Evolutionary conservation across 1,140 invertebrate species (phyloP).

Genomic region (Orius laevigatus): DNA sequence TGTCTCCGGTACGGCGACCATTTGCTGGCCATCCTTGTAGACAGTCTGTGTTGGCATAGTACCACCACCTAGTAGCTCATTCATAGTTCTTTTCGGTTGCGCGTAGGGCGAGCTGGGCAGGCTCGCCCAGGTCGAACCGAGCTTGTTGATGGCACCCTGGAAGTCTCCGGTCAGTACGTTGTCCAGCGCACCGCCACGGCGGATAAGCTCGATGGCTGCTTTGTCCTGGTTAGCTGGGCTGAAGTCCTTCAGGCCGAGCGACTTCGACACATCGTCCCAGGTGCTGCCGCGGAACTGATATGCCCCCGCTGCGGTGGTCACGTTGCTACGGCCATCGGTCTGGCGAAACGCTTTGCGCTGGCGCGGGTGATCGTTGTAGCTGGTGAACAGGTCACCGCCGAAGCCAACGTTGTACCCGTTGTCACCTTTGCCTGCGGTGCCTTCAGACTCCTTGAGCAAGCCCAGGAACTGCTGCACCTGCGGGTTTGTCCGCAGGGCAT

Average conservation of each 20-base stretch:
- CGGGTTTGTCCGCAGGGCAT: not conserved
- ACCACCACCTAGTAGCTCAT: not conserved
- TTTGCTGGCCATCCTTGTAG: not conserved
- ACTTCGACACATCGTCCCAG: too few relatives aligned
- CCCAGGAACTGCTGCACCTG: not conserved
- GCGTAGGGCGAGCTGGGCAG: not conserved
- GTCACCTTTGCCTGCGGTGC: not conserved
- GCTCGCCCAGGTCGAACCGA: not conserved
- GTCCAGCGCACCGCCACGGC: not conserved
- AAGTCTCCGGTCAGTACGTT: not conserved
- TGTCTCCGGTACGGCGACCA: not conserved
- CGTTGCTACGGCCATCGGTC: too few relatives aligned
- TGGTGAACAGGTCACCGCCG: not conserved
- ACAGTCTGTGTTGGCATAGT: not conserved
- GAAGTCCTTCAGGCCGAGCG: too few relatives aligned
- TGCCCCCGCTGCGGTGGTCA: too few relatives aligned
- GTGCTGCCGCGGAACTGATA: too few relatives aligned
- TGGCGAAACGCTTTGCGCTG: not conserved
- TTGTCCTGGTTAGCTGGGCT: too few relatives aligned
- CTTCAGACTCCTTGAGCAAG: not conserved
- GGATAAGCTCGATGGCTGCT: too few relatives aligned
- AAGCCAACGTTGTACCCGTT: not conserved
- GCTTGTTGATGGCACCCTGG: not conserved
- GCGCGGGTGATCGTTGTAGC: not conserved
- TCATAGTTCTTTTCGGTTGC: not conserved